Evolutionary conservation across 2,888 invertebrate genomes (phyloP).

Genomic region (Agrilus cyanescens): DNA sequence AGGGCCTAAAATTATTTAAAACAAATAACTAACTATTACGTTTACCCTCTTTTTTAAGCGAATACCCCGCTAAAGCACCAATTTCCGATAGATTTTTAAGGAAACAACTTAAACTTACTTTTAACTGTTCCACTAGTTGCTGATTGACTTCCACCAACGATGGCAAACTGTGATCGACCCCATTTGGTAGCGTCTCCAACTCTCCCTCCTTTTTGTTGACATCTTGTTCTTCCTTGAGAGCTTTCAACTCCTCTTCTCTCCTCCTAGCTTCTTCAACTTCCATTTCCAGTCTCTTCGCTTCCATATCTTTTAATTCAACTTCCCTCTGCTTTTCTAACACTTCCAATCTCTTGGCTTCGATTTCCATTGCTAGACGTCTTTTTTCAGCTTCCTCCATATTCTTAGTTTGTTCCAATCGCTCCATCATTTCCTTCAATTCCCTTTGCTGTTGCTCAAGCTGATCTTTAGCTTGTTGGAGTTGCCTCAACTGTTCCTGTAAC

Average conservation of each 20-base stretch:
- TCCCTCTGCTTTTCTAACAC: slow-evolving; percentile 26
- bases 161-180: slow-evolving; percentile 25
- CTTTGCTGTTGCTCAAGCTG: slow-evolving; percentile 76
- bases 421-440: slow-evolving; percentile 78
- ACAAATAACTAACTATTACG: neutral
- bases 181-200: slow-evolving; percentile 24
- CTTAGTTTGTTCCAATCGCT: slow-evolving; percentile 78
- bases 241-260: slow-evolving; percentile 23
- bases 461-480: slow-evolving; percentile 80
- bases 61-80: neutral
- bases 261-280: slow-evolving; percentile 27
- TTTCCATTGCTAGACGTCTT: slow-evolving; percentile 77
- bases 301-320: slow-evolving; percentile 27
- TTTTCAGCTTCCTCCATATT: slow-evolving; percentile 79
- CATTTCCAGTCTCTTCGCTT: slow-evolving; percentile 27
- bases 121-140: slow-evolving; percentile 28
- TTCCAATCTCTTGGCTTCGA: slow-evolving; percentile 60
- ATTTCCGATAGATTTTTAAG: neutral
- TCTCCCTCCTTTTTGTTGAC: slow-evolving; percentile 18
- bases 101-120: slow-evolving; percentile 18
- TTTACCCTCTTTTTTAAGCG: neutral
- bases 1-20: slow-evolving; percentile 22
- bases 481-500: slow-evolving; percentile 78
- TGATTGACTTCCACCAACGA: slow-evolving; percentile 28
- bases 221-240: slow-evolving; percentile 17